A percentile compares a stretch with the other conserved stretches of the same genome.
These are phyloP conservation scores for Caenorhabditis latens DNA, from an alignment of 1,140 invertebrate genomes.

Conservation along the genomic window DNA sequence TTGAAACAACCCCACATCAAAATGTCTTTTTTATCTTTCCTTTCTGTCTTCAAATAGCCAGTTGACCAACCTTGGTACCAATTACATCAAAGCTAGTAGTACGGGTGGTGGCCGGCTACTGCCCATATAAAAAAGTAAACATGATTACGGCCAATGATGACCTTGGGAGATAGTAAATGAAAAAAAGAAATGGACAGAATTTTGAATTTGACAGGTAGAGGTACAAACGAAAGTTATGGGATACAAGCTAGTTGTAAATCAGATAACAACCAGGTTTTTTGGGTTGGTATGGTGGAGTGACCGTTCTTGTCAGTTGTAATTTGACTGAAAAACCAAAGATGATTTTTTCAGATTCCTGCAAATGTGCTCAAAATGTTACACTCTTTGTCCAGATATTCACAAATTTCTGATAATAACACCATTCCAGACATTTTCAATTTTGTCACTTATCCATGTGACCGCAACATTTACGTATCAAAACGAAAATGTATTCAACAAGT, in stretches of 20 bases:
- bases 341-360: too few species aligned
- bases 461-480: background rate
- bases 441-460: background rate
- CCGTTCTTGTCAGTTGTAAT: background rate
- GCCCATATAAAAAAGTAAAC: slow-evolving; percentile 15
- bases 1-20: background rate
- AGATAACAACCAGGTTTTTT: background rate
- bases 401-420: too few species aligned
- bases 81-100: slow-evolving; percentile 46
- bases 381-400: too few species aligned
- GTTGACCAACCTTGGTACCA: slow-evolving; percentile 28
- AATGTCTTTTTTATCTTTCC: background rate
- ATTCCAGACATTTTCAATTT: background rate
- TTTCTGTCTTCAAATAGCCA: background rate
- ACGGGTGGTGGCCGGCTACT: slow-evolving; percentile 21
- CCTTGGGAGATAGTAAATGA: slow-evolving; percentile 23
- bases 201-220: slow-evolving; percentile 9
- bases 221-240: background rate
- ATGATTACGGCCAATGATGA: slow-evolving; percentile 39
- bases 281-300: background rate
- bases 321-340: too few species aligned
- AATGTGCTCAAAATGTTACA: too few species aligned
- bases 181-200: background rate
- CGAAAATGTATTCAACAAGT: slow-evolving; percentile 1
- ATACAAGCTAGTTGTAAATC: slow-evolving; percentile 8